These are phyloP conservation scores for Tetragnatha montana DNA, from an alignment of 2,888 invertebrate species.

Conservation along the genomic window DNA sequence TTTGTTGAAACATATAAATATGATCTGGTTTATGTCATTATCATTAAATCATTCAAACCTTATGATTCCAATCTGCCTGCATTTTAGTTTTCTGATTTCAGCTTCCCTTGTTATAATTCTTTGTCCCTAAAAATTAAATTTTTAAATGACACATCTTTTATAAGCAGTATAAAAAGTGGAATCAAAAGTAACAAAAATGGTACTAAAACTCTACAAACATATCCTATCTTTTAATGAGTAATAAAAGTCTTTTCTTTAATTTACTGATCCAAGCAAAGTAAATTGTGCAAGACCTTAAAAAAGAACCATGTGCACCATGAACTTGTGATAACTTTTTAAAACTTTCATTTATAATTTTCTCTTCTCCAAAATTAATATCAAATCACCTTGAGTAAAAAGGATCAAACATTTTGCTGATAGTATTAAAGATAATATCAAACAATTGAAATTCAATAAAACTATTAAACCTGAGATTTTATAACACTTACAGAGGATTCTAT, in stretches of 20 bases:
- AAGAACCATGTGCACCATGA: no score
- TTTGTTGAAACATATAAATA: background rate
- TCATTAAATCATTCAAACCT: conserved; percentile 11
- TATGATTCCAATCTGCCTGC: conserved; percentile 17
- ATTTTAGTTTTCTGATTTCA: conserved; percentile 18
- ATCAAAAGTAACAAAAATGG: background rate
- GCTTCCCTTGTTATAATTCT: background rate
- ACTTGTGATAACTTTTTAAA: background rate
- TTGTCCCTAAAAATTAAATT: background rate
- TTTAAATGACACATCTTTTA: background rate
- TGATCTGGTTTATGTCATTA: background rate
- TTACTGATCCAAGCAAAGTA: no score
- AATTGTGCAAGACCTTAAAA: no score
- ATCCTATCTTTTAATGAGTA: background rate
- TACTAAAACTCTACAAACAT: background rate
- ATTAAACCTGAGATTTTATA: background rate
- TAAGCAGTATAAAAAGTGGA: background rate
- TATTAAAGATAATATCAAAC: background rate
- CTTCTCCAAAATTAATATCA: background rate
- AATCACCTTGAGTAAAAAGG: background rate
- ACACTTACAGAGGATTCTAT: background rate
- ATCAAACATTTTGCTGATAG: background rate
- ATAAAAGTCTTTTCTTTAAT: no score
- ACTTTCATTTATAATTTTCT: background rate
- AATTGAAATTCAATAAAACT: background rate